A percentile compares a stretch with the other conserved stretches of the same genome.
phyloP scores from a whole-genome alignment of 2,888 invertebrate genomes.

The Troides helena region DNA sequence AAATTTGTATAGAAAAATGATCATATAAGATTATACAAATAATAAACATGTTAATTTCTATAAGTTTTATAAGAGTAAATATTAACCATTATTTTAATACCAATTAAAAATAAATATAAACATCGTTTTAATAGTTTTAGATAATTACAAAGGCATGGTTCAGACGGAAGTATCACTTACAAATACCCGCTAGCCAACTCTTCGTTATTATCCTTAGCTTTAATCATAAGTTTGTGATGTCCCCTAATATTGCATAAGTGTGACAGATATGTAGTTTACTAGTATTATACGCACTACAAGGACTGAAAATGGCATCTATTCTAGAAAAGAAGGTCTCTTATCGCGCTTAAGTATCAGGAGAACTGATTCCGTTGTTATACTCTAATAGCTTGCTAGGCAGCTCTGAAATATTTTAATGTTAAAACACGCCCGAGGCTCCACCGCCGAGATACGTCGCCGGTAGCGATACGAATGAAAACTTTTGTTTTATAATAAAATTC shows the following conservation, averaged over 20 bases:
- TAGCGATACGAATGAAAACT: conserved; percentile 35
- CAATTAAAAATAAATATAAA: no score
- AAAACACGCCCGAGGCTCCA: conserved; percentile 22
- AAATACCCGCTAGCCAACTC: conserved; percentile 10
- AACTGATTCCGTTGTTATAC: conserved; percentile 20
- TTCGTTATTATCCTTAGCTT: conserved; percentile 15
- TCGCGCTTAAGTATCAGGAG: conserved; percentile 17
- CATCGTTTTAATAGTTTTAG: no score
- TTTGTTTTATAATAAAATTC: conserved; percentile 48
- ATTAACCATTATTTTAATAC: no score
- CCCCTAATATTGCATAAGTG: conserved; percentile 18
- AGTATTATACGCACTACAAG: conserved; percentile 14
- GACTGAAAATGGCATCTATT: conserved; percentile 7
- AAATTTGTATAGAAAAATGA: no score
- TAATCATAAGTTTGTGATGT: conserved; percentile 17
- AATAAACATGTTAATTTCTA: no score
- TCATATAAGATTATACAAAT: no score
- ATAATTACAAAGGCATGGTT: background rate
- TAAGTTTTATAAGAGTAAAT: no score
- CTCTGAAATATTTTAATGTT: conserved; percentile 38
- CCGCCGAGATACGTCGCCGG: conserved; percentile 13
- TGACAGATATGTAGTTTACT: conserved; percentile 10
- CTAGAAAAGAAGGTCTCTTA: conserved; percentile 15
- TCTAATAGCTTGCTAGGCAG: conserved; percentile 28
- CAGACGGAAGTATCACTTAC: background rate